These are phyloP conservation scores for Anas bahamensis DNA, from an alignment of 2,797 vertebrate species.

Conservation along the genomic window DNA sequence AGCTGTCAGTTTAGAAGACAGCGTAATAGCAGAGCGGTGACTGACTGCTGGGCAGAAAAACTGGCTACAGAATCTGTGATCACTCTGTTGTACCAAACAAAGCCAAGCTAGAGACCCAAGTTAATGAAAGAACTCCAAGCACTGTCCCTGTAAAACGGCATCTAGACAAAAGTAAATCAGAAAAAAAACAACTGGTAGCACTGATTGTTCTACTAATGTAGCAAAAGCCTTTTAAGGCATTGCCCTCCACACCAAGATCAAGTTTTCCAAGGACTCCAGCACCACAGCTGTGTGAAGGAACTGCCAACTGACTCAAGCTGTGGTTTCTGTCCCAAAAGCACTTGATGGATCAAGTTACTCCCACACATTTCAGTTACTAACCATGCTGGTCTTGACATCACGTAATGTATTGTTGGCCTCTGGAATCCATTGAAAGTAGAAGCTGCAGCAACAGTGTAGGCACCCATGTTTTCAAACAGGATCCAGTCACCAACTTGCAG, in stretches of 20 bases:
- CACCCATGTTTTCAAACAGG: conserved; percentile 98
- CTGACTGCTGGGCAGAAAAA: background rate
- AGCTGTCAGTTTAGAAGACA: background rate
- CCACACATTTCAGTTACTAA: conserved; percentile 74
- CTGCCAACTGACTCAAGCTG: background rate
- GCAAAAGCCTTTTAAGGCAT: background rate
- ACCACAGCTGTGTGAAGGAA: background rate
- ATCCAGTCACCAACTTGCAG: conserved; percentile 96
- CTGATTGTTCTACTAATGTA: background rate
- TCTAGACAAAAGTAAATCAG: background rate
- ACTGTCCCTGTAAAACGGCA: background rate
- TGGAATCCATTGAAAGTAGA: conserved; percentile 98
- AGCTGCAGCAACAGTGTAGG: conserved; percentile 93
- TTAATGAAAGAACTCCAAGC: background rate
- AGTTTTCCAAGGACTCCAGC: background rate
- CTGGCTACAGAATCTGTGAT: background rate
- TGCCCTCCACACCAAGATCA: background rate
- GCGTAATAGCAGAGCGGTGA: background rate
- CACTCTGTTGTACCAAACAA: background rate
- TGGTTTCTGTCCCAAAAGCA: background rate
- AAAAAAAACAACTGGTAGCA: background rate
- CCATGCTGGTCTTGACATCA: conserved; percentile 92
- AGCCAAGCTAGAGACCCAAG: background rate
- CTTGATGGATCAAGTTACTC: background rate
- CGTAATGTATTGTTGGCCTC: conserved; percentile 90